These are phyloP conservation scores for Thalassarche chlororhynchos DNA, from an alignment of 2,113 vertebrate genomes.

Conservation along the genomic window DNA sequence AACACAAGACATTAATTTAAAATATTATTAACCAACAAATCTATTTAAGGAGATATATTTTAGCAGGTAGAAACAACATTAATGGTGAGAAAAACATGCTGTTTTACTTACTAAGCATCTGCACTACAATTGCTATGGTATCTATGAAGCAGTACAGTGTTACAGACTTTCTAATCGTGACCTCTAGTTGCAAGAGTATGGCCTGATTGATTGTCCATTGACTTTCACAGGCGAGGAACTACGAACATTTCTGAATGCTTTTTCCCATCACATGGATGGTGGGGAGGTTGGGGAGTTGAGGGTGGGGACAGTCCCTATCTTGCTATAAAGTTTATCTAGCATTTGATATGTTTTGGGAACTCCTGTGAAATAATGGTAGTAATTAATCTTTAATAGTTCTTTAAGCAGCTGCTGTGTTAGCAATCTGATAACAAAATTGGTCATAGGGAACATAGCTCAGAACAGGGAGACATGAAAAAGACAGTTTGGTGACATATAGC, in stretches of 20 bases:
- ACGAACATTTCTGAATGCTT: neutral
- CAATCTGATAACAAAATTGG: neutral
- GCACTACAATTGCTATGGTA: neutral
- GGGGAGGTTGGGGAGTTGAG: neutral
- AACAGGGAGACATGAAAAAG: neutral
- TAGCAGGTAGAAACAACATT: neutral
- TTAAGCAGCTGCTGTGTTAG: neutral
- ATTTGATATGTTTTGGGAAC: neutral
- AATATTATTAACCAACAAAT: neutral
- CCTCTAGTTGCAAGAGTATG: neutral
- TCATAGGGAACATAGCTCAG: neutral
- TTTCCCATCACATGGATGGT: neutral
- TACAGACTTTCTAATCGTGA: neutral
- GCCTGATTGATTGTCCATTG: neutral
- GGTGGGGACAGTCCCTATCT: neutral
- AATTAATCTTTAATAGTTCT: neutral
- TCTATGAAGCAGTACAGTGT: neutral
- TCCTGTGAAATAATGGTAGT: neutral
- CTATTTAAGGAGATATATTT: neutral
- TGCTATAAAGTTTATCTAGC: neutral
- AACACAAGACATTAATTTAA: constrained; percentile 7
- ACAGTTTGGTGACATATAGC: neutral
- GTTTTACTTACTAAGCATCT: neutral
- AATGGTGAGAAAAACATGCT: neutral
- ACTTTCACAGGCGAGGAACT: neutral